Base-by-base conservation (phyloP, 2,888 invertebrate species). In the Rhingia campestris region DNA sequence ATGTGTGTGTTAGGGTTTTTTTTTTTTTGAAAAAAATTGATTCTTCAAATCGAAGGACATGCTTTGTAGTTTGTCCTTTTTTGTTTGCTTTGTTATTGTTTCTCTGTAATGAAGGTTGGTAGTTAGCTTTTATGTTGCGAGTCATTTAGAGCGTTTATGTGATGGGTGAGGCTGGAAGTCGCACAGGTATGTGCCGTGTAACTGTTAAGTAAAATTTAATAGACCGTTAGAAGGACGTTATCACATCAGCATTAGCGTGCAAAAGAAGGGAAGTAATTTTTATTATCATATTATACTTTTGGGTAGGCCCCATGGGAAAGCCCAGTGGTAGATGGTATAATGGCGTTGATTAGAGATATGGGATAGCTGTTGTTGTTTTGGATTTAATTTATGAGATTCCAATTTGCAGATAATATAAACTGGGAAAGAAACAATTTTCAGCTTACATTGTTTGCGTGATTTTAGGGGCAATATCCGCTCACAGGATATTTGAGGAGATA, bases 1-100 rank as follows among this genome's bases (percentile, higher is more conserved):
- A 10, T 6, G 43, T n/a, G 43, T 43, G 5, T 45, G 43, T 12
- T 5, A 22, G 32, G 64, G 64, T 64, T 37, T 67, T 45, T 35
- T 73, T 79, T 67, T 67, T 63, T 53, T 45, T 6, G 14, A 49
- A 49, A 63, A 64, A 74, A 81, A 81, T 76, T 74, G 54, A 81
- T 81, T 81, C 53, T 70, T 54, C 51, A 70, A 81, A 70, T 81
- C 70, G 75, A 81, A 81, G 47, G 75, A 81, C 64, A 81, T 70
- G 70, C 49, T 66, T 70, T 33, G 53, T 70, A 56, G 76, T 30
- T 61, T 47, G 69, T 64, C 69, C 63, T 45, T 54, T 61, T 47
- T 66, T 37, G 45, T 70, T 51, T 41, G 14, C 45, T 45, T 53
- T 67, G 54, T 64, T 66, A 53, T n/a, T 53, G 3, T 67, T 35